Evolutionary conservation across 2,797 vertebrate genomes (phyloP).

Genomic region (Enteromius argenteus): DNA sequence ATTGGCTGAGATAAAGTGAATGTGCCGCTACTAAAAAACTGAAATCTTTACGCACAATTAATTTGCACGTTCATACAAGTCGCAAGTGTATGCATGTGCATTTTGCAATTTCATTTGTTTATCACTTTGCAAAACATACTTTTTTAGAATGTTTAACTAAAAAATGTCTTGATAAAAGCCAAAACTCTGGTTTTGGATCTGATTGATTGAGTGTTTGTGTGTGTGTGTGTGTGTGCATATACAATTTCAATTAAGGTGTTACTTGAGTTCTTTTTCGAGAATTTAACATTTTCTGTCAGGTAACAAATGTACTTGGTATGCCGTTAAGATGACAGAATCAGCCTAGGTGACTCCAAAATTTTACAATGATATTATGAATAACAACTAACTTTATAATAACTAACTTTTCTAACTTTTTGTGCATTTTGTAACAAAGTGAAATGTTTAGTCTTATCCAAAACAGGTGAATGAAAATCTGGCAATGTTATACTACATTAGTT

Average conservation of each 20-base stretch:
- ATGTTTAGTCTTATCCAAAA: not conserved
- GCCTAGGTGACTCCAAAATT: not conserved
- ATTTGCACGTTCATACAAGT: not conserved
- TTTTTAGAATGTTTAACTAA: not conserved
- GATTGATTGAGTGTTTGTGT: not conserved
- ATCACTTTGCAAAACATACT: not conserved
- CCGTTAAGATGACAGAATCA: not conserved
- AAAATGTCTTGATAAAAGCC: not conserved
- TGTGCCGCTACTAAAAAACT: not conserved
- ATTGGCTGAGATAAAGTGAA: not conserved
- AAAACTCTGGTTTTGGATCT: not conserved
- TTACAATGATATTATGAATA: not conserved
- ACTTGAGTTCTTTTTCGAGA: not conserved
- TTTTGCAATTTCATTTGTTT: not conserved
- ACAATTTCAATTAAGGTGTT: not conserved
- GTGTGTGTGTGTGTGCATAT: not conserved
- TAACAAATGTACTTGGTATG: not conserved
- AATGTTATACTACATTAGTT: not conserved
- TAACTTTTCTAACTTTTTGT: too few species aligned
- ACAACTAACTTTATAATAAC: not conserved
- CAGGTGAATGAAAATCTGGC: not conserved
- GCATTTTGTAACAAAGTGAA: not conserved
- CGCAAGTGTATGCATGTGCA: not conserved
- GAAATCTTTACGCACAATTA: not conserved
- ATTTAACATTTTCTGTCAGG: not conserved